Evolutionary conservation across 2,888 invertebrate species (phyloP).

Genomic region (Chymomyza caudatula): DNA sequence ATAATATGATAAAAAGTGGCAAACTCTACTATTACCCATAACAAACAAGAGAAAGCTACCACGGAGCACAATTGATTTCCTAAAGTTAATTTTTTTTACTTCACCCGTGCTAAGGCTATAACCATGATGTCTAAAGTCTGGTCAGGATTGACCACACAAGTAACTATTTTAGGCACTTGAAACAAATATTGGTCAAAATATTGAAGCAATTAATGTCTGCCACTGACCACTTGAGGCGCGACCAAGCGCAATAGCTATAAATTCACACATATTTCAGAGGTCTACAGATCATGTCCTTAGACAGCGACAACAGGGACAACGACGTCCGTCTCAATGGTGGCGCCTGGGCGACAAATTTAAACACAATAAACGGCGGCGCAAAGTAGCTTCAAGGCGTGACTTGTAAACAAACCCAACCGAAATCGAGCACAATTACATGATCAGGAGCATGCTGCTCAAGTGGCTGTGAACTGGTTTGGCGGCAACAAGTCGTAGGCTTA

Average conservation of each 20-base stretch:
- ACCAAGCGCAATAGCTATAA: neutral
- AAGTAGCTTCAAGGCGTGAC: constrained; percentile 46
- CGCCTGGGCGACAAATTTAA: constrained; percentile 33
- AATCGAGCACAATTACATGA: constrained; percentile 57
- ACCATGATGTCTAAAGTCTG: neutral
- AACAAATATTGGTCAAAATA: constrained; percentile 43
- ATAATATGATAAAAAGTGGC: too few species aligned
- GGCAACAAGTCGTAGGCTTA: neutral
- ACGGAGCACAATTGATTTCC: too few species aligned
- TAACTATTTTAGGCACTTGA: constrained; percentile 31
- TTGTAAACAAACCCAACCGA: constrained; percentile 51
- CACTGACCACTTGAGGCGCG: constrained; percentile 41
- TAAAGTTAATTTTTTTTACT: too few species aligned
- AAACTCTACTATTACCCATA: too few species aligned
- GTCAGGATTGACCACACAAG: constrained; percentile 1
- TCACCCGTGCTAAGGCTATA: neutral
- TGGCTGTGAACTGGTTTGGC: neutral
- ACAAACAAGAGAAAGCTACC: too few species aligned
- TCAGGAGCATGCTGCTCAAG: constrained; percentile 24
- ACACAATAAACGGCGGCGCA: constrained; percentile 20
- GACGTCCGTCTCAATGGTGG: constrained; percentile 56
- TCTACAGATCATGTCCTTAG: neutral
- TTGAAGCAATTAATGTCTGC: constrained; percentile 44
- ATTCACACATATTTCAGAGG: constrained; percentile 63
- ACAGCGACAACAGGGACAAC: constrained; percentile 12